Conservation (phyloP, 2,888 invertebrate species). For the Melikaiella ostensackeni region DNA sequence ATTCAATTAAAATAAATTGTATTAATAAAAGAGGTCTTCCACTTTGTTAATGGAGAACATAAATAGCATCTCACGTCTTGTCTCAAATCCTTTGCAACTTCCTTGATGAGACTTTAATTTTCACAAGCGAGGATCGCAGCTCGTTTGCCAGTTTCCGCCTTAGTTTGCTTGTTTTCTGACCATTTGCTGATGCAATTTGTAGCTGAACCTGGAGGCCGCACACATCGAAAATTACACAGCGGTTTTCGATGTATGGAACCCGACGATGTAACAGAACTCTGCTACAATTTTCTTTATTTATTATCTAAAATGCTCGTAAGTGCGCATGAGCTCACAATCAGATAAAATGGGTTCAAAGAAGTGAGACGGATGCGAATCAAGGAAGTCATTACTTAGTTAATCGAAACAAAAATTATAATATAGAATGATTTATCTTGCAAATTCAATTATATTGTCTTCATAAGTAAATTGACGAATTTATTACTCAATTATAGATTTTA, state of each 20-base stretch:
- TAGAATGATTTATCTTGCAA: not conserved
- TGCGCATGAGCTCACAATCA: not conserved
- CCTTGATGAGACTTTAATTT: conserved; percentile 36
- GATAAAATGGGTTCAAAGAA: conserved; percentile 5
- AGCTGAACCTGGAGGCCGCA: conserved; percentile 33
- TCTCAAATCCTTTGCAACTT: conserved; percentile 26
- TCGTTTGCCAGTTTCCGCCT: conserved; percentile 27
- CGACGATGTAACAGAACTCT: conserved; percentile 8
- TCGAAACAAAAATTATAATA: too few relatives aligned
- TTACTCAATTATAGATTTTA: too few relatives aligned
- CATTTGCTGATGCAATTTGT: conserved; percentile 37
- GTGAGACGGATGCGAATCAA: not conserved
- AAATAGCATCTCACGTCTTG: conserved; percentile 4
- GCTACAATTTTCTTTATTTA: conserved; percentile 36
- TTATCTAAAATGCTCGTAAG: conserved; percentile 25
- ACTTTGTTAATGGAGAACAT: not conserved
- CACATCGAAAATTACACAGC: conserved; percentile 36
- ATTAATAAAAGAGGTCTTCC: not conserved
- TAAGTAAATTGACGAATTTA: too few relatives aligned
- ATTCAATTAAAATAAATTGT: not conserved
- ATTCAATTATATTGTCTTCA: too few relatives aligned
- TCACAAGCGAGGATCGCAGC: conserved; percentile 20
- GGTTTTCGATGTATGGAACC: conserved; percentile 26
- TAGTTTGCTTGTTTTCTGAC: conserved; percentile 31
- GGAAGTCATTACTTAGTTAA: conserved; percentile 1